These are phyloP conservation scores for Cenopis cana DNA, from an alignment of 2,888 invertebrate species.

Conservation along the genomic window DNA sequence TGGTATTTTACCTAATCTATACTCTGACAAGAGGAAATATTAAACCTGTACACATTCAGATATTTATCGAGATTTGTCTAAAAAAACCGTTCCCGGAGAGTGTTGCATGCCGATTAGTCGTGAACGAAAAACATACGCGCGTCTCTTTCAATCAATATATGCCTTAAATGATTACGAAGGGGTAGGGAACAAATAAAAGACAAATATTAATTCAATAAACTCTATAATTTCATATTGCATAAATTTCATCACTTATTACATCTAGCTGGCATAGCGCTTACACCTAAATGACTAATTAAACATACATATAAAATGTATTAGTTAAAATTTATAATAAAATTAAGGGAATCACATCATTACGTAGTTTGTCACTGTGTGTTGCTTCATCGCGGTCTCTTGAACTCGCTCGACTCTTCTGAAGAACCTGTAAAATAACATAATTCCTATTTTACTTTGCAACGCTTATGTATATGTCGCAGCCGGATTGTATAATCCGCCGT, in stretches of 20 bases:
- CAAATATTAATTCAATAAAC: constrained; percentile 57
- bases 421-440: constrained; percentile 63
- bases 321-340: constrained; percentile 59
- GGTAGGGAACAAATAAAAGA: constrained; percentile 49
- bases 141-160: no score
- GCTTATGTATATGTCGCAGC: no score
- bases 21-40: no score
- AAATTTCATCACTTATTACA: constrained; percentile 39
- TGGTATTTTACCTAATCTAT: no score
- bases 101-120: no score
- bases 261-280: constrained; percentile 59
- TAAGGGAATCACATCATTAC: constrained; percentile 78
- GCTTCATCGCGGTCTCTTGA: constrained; percentile 75
- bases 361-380: constrained; percentile 59
- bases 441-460: no score
- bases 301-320: constrained; percentile 59
- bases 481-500: no score
- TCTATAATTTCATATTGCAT: constrained; percentile 47
- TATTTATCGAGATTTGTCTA: no score
- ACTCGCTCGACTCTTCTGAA: constrained; percentile 80
- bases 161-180: neutral
- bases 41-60: no score
- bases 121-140: no score
- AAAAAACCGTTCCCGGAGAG: no score
- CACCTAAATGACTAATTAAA: constrained; percentile 78